A percentile compares a stretch with the other conserved stretches of the same genome.
Evolutionary conservation across 2,888 invertebrate species (phyloP).

Genomic region (Cataglyphis livida): DNA sequence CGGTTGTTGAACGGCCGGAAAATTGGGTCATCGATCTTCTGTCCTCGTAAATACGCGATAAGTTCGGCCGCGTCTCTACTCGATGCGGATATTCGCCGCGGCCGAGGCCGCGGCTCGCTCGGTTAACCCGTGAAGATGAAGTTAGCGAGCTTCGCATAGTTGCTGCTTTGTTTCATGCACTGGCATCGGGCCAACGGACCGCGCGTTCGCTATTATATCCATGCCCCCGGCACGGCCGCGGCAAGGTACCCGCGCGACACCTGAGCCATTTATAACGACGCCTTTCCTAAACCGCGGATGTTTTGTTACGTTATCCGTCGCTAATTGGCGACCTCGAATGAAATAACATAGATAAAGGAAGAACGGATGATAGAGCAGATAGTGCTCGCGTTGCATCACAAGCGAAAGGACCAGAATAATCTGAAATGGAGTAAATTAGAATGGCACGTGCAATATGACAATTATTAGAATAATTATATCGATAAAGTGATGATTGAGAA

Average conservation of each 20-base stretch:
- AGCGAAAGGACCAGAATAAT: neutral
- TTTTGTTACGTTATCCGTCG: conserved; percentile 42
- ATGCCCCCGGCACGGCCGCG: conserved; percentile 53
- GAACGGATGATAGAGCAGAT: conserved; percentile 20
- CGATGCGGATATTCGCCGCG: conserved; percentile 61
- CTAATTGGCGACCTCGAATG: conserved; percentile 36
- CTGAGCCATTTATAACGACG: conserved; percentile 63
- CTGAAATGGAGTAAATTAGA: neutral
- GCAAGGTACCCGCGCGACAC: conserved; percentile 39
- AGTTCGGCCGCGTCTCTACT: conserved; percentile 50
- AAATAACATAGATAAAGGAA: neutral
- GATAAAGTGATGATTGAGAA: neutral
- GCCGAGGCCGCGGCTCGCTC: conserved; percentile 64
- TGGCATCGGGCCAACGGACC: conserved; percentile 80
- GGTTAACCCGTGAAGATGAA: conserved; percentile 79
- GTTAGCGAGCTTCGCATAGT: conserved; percentile 80
- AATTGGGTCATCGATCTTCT: conserved; percentile 57
- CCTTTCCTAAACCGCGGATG: conserved; percentile 43
- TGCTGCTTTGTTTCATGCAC: conserved; percentile 81
- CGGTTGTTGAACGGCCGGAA: conserved; percentile 14
- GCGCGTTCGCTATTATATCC: conserved; percentile 57
- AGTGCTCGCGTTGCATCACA: neutral
- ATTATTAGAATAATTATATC: neutral
- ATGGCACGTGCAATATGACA: neutral
- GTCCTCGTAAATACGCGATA: conserved; percentile 57